Conservation (phyloP, 2,888 invertebrate species). For the Tiphia femorata region DNA sequence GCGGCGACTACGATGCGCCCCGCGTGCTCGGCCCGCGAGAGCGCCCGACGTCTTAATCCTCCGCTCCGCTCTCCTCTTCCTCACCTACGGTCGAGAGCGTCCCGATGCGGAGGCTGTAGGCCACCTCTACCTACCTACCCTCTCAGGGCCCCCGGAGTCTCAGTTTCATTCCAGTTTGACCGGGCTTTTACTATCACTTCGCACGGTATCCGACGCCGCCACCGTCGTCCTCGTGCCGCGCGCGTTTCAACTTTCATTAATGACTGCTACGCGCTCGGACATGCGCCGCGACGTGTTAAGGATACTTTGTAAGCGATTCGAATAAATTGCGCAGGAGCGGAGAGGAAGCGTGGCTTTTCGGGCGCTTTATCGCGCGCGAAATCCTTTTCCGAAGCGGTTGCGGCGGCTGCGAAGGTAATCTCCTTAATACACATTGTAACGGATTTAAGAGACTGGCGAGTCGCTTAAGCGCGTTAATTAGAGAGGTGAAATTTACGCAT, state of each 20-base stretch:
- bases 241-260: slow-evolving; percentile 1
- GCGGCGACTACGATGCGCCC: not conserved
- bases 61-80: not conserved
- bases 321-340: too few relatives aligned
- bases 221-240: not conserved
- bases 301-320: not conserved
- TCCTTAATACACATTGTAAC: too few relatives aligned
- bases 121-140: not conserved
- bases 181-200: not conserved
- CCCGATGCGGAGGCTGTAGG: not conserved
- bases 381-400: too few relatives aligned
- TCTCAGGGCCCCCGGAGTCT: not conserved
- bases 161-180: not conserved
- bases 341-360: too few relatives aligned
- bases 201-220: too few relatives aligned
- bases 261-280: not conserved
- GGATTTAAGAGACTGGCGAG: too few relatives aligned
- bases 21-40: not conserved
- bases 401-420: too few relatives aligned
- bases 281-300: not conserved
- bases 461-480: too few relatives aligned
- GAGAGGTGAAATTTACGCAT: too few relatives aligned
- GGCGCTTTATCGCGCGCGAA: too few relatives aligned
- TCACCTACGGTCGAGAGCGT: not conserved
- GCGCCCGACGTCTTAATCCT: not conserved